These are phyloP conservation scores for Drosophila anomelani DNA, from an alignment of 2,888 invertebrate genomes.

Conservation along the genomic window DNA sequence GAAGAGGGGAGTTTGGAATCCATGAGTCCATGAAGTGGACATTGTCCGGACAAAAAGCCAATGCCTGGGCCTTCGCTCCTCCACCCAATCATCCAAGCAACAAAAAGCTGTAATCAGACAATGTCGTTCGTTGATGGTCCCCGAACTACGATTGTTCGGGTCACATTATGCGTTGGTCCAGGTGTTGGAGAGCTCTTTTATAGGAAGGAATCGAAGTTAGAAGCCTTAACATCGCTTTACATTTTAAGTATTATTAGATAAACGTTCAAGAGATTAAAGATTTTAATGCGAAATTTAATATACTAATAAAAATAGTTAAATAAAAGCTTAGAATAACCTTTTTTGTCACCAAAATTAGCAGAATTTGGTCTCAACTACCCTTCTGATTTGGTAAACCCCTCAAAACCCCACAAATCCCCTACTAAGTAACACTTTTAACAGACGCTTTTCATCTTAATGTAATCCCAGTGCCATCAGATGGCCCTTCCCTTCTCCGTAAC, in stretches of 20 bases:
- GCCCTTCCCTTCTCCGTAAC: conserved; percentile 41
- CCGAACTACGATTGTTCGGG: conserved; percentile 10
- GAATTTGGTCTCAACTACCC: too few relatives aligned
- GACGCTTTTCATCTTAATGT: conserved; percentile 13
- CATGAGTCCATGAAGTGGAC: conserved; percentile 51
- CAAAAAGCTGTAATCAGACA: conserved; percentile 49
- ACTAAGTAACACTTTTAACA: conserved; percentile 36
- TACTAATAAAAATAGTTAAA: neutral
- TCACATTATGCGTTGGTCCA: conserved; percentile 8
- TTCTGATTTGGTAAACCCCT: neutral
- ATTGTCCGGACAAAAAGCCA: conserved; percentile 70
- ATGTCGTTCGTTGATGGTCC: conserved; percentile 43
- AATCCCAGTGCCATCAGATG: neutral
- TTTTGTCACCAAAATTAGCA: neutral
- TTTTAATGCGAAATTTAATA: neutral
- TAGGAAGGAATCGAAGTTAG: neutral
- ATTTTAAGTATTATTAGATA: too few relatives aligned
- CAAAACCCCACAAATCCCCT: conserved; percentile 29
- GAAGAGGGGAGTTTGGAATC: conserved; percentile 22
- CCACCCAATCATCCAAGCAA: conserved; percentile 63
- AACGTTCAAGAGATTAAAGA: too few relatives aligned
- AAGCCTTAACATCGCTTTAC: neutral
- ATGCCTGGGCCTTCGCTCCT: conserved; percentile 42
- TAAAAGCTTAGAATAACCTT: neutral
- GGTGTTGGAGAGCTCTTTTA: neutral